Base-by-base conservation (phyloP, 2,888 invertebrate species). In the Coelogynopora nodosa region DNA sequence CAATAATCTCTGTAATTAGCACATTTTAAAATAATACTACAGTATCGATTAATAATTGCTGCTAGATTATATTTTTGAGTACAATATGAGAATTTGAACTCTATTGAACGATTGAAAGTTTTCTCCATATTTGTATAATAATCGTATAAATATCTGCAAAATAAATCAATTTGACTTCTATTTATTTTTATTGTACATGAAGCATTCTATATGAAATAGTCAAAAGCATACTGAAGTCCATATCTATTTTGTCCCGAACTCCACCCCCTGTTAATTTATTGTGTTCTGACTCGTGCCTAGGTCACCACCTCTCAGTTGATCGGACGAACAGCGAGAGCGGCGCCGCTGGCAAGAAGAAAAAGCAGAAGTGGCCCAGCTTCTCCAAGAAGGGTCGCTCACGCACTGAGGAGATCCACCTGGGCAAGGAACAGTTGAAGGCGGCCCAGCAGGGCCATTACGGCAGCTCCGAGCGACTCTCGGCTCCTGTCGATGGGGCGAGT, bases 351-450 rank as follows among this genome's bases (percentile, higher is more conserved):
- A 74, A 74, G 74, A 74, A 74, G 23, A 74, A 74, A 26, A 74
- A 74, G 23, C 74, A 74, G 74, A 74, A 74, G 74, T 74, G 74
- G 74, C 74, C 74, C 23, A 74, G 74, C 23, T 74, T 74, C 74
- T 13, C 74, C 74, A 74, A 74, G 23, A 74, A 74, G 74, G 27
- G 10, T 13, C 5, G 74, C 10, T 74, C 74, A 13, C 74, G 74
- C 5, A 74, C 74, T 26, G 74, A 74, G 23, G 74, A 74, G 23
- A 74, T 74, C 5, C 74, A 74, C 74, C 27, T 74, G 23, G 27
- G 23, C 74, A 49, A 49, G 18, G 5, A 49, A 49, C 49, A 49
- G 5, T n/a, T n/a, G n/a, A 5, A 18, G 18, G 49, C 10, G 10
- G 18, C 10, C 49, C 18, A 74, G 23, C 74, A 74, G 74, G 18